A percentile compares a stretch with the other conserved stretches of the same genome.
Conservation (phyloP, 64 coral and sea anemone genomes). For the Stichodactyla mertensii region DNA sequence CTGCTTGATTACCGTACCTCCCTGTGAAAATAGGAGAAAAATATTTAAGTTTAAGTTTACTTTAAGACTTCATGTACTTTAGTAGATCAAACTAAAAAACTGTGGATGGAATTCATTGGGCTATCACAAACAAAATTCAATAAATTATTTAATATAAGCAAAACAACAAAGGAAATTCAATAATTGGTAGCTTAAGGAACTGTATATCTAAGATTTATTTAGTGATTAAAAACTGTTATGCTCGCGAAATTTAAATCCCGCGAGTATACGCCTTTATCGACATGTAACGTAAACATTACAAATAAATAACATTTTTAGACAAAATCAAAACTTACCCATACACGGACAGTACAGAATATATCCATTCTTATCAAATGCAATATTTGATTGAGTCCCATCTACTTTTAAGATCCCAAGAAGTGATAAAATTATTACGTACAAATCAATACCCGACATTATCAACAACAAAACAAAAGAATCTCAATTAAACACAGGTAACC, state of each 20-base stretch:
- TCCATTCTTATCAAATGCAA: slow-evolving; percentile 34
- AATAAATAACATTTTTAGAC: neutral
- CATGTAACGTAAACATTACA: too few species aligned
- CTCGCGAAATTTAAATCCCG: neutral
- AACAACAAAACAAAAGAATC: neutral
- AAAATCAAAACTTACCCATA: slow-evolving; percentile 67
- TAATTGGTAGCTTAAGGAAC: neutral
- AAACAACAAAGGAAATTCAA: too few species aligned
- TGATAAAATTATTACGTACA: neutral
- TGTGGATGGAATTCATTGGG: too few species aligned
- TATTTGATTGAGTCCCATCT: neutral
- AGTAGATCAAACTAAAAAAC: too few species aligned
- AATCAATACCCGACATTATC: slow-evolving; percentile 4
- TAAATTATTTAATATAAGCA: too few species aligned
- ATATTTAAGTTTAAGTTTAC: neutral
- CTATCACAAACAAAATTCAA: too few species aligned
- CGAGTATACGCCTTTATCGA: neutral
- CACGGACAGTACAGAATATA: slow-evolving; percentile 94
- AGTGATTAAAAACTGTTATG: neutral
- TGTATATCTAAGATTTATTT: neutral
- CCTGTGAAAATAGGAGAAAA: slow-evolving; percentile 19
- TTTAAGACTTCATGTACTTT: too few species aligned
- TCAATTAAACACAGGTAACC: neutral
- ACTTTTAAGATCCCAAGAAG: slow-evolving; percentile 6
- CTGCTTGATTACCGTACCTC: slow-evolving; percentile 86